These are phyloP conservation scores for Aspidiotus rigidus DNA, from an alignment of 2,888 invertebrate species.

Conservation along the genomic window DNA sequence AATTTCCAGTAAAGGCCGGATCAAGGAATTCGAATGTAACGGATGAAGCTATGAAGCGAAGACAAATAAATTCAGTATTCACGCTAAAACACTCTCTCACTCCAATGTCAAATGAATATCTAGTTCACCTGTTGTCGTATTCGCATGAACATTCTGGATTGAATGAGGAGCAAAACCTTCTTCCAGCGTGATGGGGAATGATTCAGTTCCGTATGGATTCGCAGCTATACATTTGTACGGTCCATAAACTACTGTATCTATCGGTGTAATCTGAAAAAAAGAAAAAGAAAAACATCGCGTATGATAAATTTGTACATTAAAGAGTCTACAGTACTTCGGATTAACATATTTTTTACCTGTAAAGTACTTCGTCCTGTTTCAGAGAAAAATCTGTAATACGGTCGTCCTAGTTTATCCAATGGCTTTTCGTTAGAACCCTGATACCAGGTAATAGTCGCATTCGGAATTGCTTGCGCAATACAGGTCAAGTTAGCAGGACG, in stretches of 20 bases:
- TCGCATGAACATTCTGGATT: slow-evolving; percentile 57
- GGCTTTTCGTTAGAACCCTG: slow-evolving; percentile 41
- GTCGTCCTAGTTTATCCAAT: not conserved
- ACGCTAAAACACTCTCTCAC: not conserved
- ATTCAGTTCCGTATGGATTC: slow-evolving; percentile 62
- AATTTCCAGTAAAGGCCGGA: slow-evolving; percentile 63
- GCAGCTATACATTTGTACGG: slow-evolving; percentile 72
- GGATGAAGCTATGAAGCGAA: slow-evolving; percentile 58
- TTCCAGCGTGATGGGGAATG: slow-evolving; percentile 59
- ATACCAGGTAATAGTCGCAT: slow-evolving; percentile 83
- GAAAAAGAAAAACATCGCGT: not conserved
- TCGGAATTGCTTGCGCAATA: slow-evolving; percentile 76
- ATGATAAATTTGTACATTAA: too few species aligned
- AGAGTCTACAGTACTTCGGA: too few species aligned
- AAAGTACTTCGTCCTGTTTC: too few species aligned
- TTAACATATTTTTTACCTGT: too few species aligned
- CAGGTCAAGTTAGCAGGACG: slow-evolving; percentile 76
- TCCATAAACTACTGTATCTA: slow-evolving; percentile 57
- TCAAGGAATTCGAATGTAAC: slow-evolving; percentile 69
- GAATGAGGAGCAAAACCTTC: slow-evolving; percentile 63
- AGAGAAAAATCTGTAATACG: too few species aligned
- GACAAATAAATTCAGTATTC: not conserved
- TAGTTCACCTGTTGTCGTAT: slow-evolving; percentile 52
- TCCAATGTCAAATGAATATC: slow-evolving; percentile 5
- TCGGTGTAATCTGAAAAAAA: slow-evolving; percentile 51